phyloP scores from a whole-genome alignment of 1,140 invertebrate species.

The Stegodyphus mimosarum region DNA sequence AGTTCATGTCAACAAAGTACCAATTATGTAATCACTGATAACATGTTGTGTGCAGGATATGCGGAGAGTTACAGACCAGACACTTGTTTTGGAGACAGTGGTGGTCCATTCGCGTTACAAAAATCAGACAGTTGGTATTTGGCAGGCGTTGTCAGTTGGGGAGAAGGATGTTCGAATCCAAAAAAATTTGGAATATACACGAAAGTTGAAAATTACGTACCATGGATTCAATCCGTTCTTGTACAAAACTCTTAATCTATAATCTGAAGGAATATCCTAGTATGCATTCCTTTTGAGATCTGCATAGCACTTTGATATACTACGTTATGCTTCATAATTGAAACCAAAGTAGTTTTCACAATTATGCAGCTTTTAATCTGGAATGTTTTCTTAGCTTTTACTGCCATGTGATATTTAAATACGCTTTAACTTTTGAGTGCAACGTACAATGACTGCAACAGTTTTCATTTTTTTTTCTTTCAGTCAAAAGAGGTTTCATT shows the following conservation, averaged over 20 bases:
- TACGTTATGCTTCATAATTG: too few species aligned
- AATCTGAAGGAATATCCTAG: background rate
- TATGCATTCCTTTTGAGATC: too few species aligned
- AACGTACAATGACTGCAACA: too few species aligned
- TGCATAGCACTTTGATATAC: too few species aligned
- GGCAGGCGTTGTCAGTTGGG: constrained; percentile 95
- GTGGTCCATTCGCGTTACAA: constrained; percentile 88
- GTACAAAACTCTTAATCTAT: constrained; percentile 1
- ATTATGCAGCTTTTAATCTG: too few species aligned
- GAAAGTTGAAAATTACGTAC: constrained; percentile 64
- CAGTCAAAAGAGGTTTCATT: too few species aligned
- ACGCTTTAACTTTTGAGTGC: too few species aligned
- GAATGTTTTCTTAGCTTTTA: too few species aligned
- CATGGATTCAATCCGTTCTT: constrained; percentile 61
- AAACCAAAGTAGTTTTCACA: too few species aligned
- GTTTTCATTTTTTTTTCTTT: too few species aligned
- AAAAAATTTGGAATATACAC: constrained; percentile 67
- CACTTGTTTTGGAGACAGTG: constrained; percentile 83
- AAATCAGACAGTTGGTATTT: constrained; percentile 88
- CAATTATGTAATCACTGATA: constrained; percentile 64
- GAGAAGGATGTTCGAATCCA: constrained; percentile 68
- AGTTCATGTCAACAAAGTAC: constrained; percentile 39
- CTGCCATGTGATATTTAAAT: too few species aligned
- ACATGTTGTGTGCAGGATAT: constrained; percentile 67
- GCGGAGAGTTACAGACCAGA: constrained; percentile 78